Conservation (phyloP, 2,113 vertebrate species). For the Nesoenas mayeri region DNA sequence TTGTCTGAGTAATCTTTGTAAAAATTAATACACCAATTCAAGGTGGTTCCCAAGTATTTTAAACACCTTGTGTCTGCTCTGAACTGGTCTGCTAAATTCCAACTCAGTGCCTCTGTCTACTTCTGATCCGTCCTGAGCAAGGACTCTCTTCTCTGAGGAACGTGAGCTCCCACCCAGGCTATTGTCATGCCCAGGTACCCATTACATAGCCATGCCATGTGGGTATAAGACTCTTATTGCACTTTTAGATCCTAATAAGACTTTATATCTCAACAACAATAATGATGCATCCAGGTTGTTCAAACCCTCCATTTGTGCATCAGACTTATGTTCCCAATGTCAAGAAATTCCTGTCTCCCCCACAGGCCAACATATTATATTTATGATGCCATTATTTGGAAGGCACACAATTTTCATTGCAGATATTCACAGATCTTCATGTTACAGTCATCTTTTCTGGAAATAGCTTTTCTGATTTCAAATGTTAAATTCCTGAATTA, state of each 20-base stretch:
- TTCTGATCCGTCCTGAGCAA: not conserved
- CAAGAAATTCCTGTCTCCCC: not conserved
- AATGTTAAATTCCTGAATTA: not conserved
- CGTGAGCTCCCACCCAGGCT: not conserved
- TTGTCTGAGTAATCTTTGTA: not conserved
- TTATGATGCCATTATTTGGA: not conserved
- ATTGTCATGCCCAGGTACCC: not conserved
- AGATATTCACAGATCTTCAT: not conserved
- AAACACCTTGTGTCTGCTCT: too few relatives aligned
- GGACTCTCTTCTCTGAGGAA: not conserved
- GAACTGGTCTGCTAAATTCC: not conserved
- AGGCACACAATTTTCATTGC: not conserved
- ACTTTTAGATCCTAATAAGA: not conserved
- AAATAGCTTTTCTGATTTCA: not conserved
- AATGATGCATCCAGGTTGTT: not conserved
- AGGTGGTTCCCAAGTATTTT: not conserved
- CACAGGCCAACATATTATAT: not conserved
- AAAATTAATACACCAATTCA: not conserved
- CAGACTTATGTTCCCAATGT: accelerated
- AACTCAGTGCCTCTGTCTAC: not conserved
- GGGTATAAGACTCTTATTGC: not conserved
- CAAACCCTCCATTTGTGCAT: not conserved
- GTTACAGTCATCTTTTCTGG: not conserved
- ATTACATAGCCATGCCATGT: accelerated
- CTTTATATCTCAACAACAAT: not conserved